phyloP scores from a whole-genome alignment of 30 jellyfish, hydroid and myxozoan genomes.

The Hydractinia echinata region DNA sequence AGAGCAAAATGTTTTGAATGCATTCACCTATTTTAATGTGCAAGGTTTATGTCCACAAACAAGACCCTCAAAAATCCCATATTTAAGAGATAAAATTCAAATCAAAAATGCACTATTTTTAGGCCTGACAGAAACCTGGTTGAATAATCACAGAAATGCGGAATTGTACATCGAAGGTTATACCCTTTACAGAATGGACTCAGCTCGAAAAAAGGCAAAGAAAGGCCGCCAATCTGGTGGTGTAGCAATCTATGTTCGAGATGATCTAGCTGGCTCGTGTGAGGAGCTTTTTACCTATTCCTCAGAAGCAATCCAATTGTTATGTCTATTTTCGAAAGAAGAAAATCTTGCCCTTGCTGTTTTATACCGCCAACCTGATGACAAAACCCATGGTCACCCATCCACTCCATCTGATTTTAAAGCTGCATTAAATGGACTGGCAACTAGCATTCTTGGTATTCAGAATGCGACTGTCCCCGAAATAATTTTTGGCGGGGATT shows the following conservation, averaged over 20 bases:
- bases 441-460: too few relatives aligned
- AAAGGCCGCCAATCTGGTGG: neutral
- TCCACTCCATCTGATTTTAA: neutral
- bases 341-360: neutral
- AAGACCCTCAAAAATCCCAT: too few relatives aligned
- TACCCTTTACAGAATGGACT: neutral
- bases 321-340: neutral
- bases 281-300: neutral
- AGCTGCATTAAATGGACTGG: too few relatives aligned
- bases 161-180: conserved; percentile 1
- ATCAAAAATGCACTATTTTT: too few relatives aligned
- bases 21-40: neutral
- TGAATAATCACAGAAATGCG: neutral
- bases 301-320: neutral
- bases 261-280: neutral
- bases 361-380: neutral
- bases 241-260: neutral
- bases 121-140: too few relatives aligned
- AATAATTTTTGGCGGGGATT: too few relatives aligned
- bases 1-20: neutral
- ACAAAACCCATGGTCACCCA: neutral
- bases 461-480: too few relatives aligned
- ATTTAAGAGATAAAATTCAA: too few relatives aligned
- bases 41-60: neutral
- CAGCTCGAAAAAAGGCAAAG: neutral